Evolutionary conservation across 2,888 invertebrate genomes (phyloP).

Genomic region (Neuroscelio doddi): DNA sequence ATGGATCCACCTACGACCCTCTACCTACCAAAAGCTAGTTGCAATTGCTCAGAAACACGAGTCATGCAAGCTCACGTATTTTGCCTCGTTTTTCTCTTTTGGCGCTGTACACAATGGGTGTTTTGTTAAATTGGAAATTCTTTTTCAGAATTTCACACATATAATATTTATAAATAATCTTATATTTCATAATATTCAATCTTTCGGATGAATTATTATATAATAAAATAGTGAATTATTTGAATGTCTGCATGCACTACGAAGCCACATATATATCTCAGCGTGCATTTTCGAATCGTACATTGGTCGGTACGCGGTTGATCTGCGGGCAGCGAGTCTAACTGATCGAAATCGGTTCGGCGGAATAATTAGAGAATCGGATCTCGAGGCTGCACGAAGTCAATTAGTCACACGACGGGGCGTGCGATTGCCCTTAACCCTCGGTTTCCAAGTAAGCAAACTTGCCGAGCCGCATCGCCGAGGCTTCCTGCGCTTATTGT

Average conservation of each 20-base stretch:
- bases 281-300: conserved; percentile 3
- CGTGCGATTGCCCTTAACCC: conserved; percentile 43
- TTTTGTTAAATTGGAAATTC: too few species aligned
- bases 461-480: conserved; percentile 41
- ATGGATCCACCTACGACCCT: conserved; percentile 60
- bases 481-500: conserved; percentile 48
- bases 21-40: conserved; percentile 67
- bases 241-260: too few species aligned
- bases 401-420: conserved; percentile 63
- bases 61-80: conserved; percentile 64
- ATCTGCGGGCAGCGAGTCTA: conserved; percentile 14
- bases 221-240: too few species aligned
- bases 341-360: conserved; percentile 53
- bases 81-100: too few species aligned
- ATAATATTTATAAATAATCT: too few species aligned
- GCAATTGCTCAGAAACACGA: conserved; percentile 69
- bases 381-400: conserved; percentile 50
- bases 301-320: not conserved
- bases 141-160: too few species aligned
- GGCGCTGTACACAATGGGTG: not conserved
- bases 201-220: too few species aligned
- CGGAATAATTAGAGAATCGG: conserved; percentile 61
- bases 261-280: not conserved
- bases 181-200: too few species aligned
- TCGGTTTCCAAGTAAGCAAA: conserved; percentile 43